Conservation (phyloP, 2,113 vertebrate species). For the Myotis brandtii region DNA sequence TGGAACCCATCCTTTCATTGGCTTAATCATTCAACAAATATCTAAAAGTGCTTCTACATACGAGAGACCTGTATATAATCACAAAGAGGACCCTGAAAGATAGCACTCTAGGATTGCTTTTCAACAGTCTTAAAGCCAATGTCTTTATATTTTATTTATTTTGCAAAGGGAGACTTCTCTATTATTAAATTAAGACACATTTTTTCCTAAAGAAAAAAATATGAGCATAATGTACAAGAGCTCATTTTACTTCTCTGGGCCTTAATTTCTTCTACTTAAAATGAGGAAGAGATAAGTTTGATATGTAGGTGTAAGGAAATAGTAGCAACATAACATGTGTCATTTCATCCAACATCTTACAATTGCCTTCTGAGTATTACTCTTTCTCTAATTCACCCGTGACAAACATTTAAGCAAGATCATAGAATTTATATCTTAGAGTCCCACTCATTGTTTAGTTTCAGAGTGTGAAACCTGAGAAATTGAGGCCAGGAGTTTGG, state of each 20-base stretch:
- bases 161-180: not conserved
- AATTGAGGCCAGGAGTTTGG: not conserved
- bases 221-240: not conserved
- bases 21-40: slow-evolving; percentile 11
- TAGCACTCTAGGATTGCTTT: not conserved
- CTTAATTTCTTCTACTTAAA: not conserved
- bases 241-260: not conserved
- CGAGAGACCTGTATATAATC: not conserved
- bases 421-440: not conserved
- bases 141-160: slow-evolving; percentile 3
- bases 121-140: not conserved
- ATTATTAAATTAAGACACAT: not conserved
- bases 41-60: not conserved
- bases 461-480: not conserved
- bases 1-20: not conserved
- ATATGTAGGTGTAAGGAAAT: not conserved
- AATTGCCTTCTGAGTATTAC: not conserved
- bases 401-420: not conserved
- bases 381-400: not conserved
- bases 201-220: slow-evolving; percentile 21
- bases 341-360: not conserved
- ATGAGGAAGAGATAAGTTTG: not conserved
- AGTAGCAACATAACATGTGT: not conserved
- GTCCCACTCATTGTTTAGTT: not conserved
- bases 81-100: not conserved